phyloP scores from a whole-genome alignment of 2,113 vertebrate genomes.

The Trogon melanurus region DNA sequence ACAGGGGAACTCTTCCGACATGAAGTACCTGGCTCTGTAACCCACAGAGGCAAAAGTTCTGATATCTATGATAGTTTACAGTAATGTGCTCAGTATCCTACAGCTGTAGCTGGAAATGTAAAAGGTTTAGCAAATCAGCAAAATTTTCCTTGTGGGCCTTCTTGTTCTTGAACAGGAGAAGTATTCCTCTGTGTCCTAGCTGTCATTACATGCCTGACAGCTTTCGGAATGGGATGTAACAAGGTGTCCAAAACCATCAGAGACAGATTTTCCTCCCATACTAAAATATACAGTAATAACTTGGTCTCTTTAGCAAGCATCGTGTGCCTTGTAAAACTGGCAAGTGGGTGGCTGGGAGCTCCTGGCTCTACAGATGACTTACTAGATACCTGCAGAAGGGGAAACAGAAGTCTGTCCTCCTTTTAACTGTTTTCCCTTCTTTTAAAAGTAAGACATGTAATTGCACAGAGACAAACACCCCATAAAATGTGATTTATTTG shows the following conservation, averaged over 20 bases:
- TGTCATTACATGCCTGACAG: conserved; percentile 79
- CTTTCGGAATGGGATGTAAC: conserved; percentile 78
- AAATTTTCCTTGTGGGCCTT: conserved; percentile 63
- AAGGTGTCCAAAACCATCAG: conserved; percentile 72
- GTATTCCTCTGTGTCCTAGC: conserved; percentile 65
- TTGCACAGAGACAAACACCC: background rate
- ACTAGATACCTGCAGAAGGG: background rate
- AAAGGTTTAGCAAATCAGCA: conserved; percentile 52
- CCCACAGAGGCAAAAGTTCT: background rate
- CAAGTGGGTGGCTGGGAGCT: background rate
- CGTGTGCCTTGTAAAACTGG: conserved; percentile 21
- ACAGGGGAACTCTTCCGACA: background rate
- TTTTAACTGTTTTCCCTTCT: background rate
- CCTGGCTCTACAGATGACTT: background rate
- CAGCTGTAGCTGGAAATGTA: conserved; percentile 38
- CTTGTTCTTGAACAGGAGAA: conserved; percentile 65
- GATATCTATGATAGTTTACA: conserved; percentile 29
- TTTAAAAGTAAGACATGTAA: background rate
- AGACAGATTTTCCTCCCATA: conserved; percentile 29
- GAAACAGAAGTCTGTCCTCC: background rate
- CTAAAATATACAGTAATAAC: conserved; percentile 52
- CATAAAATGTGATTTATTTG: background rate
- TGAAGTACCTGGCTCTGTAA: conserved; percentile 33
- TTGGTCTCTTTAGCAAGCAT: conserved; percentile 25
- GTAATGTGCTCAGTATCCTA: background rate